Conservation (phyloP, 2,888 invertebrate species). For the Aspidapion aeneum region DNA sequence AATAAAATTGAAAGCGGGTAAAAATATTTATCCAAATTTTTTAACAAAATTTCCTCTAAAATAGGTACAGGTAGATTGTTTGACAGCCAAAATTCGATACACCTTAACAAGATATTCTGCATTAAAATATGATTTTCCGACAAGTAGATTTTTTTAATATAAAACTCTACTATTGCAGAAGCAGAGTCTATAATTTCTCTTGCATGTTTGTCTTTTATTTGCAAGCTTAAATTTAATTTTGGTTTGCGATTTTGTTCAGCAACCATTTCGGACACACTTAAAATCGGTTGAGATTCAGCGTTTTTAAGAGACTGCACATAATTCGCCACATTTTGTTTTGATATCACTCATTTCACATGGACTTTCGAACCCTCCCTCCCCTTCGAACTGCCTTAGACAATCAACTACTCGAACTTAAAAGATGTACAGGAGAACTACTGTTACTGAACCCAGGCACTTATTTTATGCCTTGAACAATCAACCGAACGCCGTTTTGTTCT, state of each 20-base stretch:
- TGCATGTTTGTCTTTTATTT: conserved; percentile 38
- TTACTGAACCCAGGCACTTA: conserved; percentile 28
- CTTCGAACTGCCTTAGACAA: conserved; percentile 46
- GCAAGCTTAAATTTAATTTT: neutral
- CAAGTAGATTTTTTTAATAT: conserved; percentile 44
- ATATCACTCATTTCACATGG: conserved; percentile 44
- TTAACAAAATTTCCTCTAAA: conserved; percentile 45
- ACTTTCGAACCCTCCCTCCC: conserved; percentile 47
- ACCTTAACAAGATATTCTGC: conserved; percentile 48
- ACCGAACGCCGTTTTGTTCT: conserved; percentile 33
- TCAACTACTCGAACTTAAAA: conserved; percentile 45
- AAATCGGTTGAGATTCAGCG: conserved; percentile 38
- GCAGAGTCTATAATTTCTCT: conserved; percentile 42
- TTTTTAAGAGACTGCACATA: conserved; percentile 44
- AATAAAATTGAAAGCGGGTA: conserved; percentile 47
- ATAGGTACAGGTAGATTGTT: conserved; percentile 44
- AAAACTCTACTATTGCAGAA: conserved; percentile 45
- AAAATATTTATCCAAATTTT: conserved; percentile 50
- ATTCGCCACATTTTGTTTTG: conserved; percentile 42
- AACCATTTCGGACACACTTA: conserved; percentile 40
- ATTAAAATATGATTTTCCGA: conserved; percentile 49
- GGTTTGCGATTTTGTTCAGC: conserved; percentile 24
- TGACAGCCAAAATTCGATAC: conserved; percentile 48
- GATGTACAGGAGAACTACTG: conserved; percentile 39
- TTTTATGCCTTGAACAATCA: conserved; percentile 35